Percentiles rank a stretch among this genome's conserved stretches.
Evolutionary conservation across 2,888 invertebrate genomes (phyloP).

Genomic region (Gymnoscelis rufifasciata): DNA sequence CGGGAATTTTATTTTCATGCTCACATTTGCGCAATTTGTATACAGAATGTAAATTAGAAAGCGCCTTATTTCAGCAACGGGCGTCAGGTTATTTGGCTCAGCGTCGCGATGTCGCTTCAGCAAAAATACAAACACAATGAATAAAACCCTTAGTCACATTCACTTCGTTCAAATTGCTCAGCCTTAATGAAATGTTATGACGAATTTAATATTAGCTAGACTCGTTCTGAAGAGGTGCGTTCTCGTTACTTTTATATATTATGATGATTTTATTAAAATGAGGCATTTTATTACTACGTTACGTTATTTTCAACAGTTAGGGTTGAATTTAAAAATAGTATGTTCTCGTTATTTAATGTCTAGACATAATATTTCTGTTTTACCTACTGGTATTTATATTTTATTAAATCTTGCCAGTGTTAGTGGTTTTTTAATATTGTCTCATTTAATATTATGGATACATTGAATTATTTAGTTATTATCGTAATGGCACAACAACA

Average conservation of each 20-base stretch:
- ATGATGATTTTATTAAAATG: constrained; percentile 22
- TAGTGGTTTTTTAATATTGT: no score
- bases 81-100: constrained; percentile 70
- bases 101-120: constrained; percentile 56
- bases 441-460: no score
- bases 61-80: constrained; percentile 66
- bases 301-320: constrained; percentile 8
- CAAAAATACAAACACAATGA: constrained; percentile 49
- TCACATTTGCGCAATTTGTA: constrained; percentile 75
- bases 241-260: constrained; percentile 21
- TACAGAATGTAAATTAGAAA: constrained; percentile 77
- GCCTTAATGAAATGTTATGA: constrained; percentile 48
- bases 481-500: no score
- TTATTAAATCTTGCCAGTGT: no score
- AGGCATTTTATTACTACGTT: constrained; percentile 11
- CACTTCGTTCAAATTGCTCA: constrained; percentile 46
- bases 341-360: no score
- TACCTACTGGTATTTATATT: no score
- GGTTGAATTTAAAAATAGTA: not conserved
- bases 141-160: constrained; percentile 53
- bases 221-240: constrained; percentile 9
- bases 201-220: constrained; percentile 35
- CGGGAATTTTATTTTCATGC: constrained; percentile 74
- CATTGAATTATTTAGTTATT: no score
- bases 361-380: no score